These are phyloP conservation scores for Pyrocephalus nanus DNA, from an alignment of 2,797 vertebrate genomes.

Conservation along the genomic window DNA sequence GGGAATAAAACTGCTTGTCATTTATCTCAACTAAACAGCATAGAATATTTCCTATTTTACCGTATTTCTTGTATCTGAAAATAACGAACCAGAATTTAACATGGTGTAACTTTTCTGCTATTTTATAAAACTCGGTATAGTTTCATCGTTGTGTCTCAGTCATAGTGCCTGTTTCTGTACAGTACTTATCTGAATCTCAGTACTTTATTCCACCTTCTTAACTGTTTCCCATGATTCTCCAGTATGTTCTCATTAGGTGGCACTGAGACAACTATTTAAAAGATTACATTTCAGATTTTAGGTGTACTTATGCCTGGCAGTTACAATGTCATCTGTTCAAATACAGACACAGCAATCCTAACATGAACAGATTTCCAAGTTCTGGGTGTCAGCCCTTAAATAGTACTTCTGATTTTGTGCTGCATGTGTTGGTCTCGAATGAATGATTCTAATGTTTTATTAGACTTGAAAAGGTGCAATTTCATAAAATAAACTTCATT, in stretches of 20 bases:
- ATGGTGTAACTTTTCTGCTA: not conserved
- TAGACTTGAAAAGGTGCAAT: slow-evolving; percentile 24
- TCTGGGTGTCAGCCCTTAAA: not conserved
- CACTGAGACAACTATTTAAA: not conserved
- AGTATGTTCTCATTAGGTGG: not conserved
- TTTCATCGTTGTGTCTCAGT: not conserved
- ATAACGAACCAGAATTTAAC: not conserved
- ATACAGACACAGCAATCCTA: not conserved
- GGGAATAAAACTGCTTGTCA: not conserved
- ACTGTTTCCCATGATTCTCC: not conserved
- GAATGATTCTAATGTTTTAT: slow-evolving; percentile 33
- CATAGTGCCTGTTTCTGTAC: not conserved
- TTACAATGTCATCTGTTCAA: not conserved
- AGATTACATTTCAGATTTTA: not conserved
- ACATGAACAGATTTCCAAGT: not conserved
- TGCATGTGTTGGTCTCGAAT: slow-evolving; percentile 14
- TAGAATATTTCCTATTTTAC: not conserved
- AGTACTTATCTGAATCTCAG: not conserved
- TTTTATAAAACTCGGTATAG: not conserved
- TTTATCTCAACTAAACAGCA: not conserved
- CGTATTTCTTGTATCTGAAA: not conserved
- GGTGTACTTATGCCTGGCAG: not conserved
- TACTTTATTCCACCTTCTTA: not conserved
- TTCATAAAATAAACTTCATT: slow-evolving; percentile 58
- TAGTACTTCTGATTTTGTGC: slow-evolving; percentile 6